Evolutionary conservation across 1,140 invertebrate genomes (phyloP).

Genomic region (Cydia amplana): DNA sequence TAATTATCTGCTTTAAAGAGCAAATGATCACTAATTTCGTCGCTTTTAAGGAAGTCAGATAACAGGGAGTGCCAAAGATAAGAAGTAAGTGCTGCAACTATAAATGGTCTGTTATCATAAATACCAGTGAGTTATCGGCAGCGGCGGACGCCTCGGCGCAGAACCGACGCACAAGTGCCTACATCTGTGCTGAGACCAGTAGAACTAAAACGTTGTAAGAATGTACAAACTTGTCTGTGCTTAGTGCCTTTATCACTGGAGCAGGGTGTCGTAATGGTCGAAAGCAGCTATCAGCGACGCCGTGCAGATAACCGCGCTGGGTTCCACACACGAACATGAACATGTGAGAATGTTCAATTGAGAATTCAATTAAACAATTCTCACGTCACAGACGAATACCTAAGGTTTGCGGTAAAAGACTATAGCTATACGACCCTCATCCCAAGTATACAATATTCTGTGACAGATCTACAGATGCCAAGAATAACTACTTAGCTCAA

Average conservation of each 20-base stretch:
- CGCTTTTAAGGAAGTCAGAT: constrained; percentile 16
- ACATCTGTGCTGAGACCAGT: not conserved
- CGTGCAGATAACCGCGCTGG: not conserved
- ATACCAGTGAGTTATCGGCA: constrained; percentile 20
- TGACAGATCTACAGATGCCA: too few species aligned
- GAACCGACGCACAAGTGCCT: constrained; percentile 15
- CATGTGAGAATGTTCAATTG: not conserved
- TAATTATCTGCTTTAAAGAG: not conserved
- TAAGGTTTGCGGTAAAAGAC: not conserved
- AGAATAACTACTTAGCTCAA: too few species aligned
- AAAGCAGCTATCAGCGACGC: constrained; percentile 1
- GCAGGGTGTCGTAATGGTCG: constrained; percentile 4
- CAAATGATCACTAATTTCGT: constrained; percentile 7
- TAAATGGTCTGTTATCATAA: constrained; percentile 32
- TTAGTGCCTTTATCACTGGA: not conserved
- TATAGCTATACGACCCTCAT: too few species aligned
- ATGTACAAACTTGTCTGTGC: not conserved
- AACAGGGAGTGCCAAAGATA: constrained; percentile 15
- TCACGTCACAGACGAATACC: not conserved
- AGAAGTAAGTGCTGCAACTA: constrained; percentile 24
- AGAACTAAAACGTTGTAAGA: not conserved
- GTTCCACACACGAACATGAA: not conserved
- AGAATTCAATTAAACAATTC: not conserved
- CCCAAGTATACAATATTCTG: too few species aligned
- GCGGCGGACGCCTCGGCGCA: constrained; percentile 10